Conservation (phyloP, 2,888 invertebrate species). For the Lordiphosa fenestrarum region DNA sequence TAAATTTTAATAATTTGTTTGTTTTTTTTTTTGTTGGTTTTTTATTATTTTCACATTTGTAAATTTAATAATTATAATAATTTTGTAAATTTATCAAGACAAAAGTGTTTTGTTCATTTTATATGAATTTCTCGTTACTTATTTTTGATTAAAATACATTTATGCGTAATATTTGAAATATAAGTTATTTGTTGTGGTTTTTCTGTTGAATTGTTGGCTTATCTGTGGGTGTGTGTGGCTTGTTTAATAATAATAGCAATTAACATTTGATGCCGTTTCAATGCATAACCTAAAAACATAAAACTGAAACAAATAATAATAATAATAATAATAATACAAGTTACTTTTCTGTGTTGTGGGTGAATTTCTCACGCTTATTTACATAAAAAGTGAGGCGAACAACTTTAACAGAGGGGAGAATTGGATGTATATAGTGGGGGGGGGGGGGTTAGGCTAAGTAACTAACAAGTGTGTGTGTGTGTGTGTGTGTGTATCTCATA, state of each 20-base stretch:
- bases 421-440: conserved; percentile 15
- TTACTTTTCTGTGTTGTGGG: conserved; percentile 5
- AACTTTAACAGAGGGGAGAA: conserved; percentile 61
- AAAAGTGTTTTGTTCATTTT: conserved; percentile 73
- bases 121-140: conserved; percentile 48
- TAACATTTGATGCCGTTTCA: conserved; percentile 67
- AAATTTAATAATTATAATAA: conserved; percentile 79
- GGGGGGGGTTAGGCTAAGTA: conserved; percentile 47
- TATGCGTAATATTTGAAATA: conserved; percentile 78
- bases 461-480: conserved; percentile 58
- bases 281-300: conserved; percentile 41
- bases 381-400: conserved; percentile 52
- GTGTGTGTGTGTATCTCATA: conserved; percentile 62
- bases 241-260: conserved; percentile 53
- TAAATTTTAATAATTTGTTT: conserved; percentile 76
- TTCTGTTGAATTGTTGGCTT: conserved; percentile 33
- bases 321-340: not conserved
- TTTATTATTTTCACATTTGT: conserved; percentile 69
- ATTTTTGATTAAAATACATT: conserved; percentile 79
- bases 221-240: conserved; percentile 40
- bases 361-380: conserved; percentile 47
- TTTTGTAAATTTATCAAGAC: conserved; percentile 80
- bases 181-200: conserved; percentile 61
- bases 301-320: conserved; percentile 44
- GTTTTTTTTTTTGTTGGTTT: too few relatives aligned